Base-by-base conservation (phyloP, 2,888 invertebrate species). In the Temnothorax unifasciatus region DNA sequence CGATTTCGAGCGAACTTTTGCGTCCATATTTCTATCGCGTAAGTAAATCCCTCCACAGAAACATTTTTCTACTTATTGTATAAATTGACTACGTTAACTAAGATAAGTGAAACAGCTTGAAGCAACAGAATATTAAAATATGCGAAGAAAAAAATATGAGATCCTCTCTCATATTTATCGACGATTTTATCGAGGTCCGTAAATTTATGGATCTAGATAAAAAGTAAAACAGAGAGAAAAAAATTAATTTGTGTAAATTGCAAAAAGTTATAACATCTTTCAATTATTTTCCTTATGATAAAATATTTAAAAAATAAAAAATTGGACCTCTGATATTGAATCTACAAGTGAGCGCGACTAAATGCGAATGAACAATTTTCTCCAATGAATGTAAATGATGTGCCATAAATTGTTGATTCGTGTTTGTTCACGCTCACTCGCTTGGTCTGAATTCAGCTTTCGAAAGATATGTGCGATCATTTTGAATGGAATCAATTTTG, bases 221-320 rank as follows among this genome's bases (percentile, higher is more conserved):
- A 73, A 38, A 41, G 18, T 18, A 41, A 69, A 52, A 21, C 5
- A 13, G 6, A 38, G 9, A 38, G 4, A 15, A 54, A 15, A 52
- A 34, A 71, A 50, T 47, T n/a, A 25, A 66, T 44, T 2, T 29
- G 15, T 21, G 9, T 69, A 52, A 71, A 71, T 2, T 21, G 8
- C 8, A 5, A 52, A 8, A 52, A 38, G 38, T 71, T 74, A 41
- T 44, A 38, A 73, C n/a, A 29, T n/a, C 8, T 74, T 74, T 44
- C 13, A 61, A 5, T 41, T 8, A 54, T 38, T 34, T 15, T 52
- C 9, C 3, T 11, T 18, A 21, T 13, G 18, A 0, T 5, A 38
- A 21, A 38, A 54, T 29, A 29, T 29, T 54, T 41, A 2, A 41
- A n/a, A 76, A n/a, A 18, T 76, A 6, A 18, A 11, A 38, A 41